These are phyloP conservation scores for Notechis scutatus DNA, from an alignment of 2,113 vertebrate species.

Conservation along the genomic window DNA sequence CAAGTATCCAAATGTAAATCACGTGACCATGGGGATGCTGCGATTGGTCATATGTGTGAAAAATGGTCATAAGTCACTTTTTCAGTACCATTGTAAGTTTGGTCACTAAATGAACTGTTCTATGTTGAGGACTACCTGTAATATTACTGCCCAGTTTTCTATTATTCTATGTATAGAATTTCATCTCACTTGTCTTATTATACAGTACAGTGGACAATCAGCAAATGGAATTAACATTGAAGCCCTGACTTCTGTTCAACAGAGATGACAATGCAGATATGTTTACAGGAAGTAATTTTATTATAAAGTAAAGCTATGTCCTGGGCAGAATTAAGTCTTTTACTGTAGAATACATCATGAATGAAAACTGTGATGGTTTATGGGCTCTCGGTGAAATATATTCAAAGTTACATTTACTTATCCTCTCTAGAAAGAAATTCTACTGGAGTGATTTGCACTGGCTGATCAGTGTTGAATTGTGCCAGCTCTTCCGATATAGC, in stretches of 20 bases:
- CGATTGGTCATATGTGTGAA: too few relatives aligned
- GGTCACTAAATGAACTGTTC: too few relatives aligned
- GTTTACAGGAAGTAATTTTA: background rate
- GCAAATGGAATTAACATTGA: background rate
- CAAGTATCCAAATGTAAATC: too few relatives aligned
- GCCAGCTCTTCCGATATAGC: background rate
- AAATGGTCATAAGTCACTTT: too few relatives aligned
- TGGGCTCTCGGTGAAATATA: background rate
- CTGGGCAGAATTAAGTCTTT: background rate
- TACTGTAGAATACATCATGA: background rate
- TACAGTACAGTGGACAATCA: background rate
- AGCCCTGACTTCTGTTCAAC: background rate
- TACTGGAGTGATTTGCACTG: background rate
- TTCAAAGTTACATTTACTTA: background rate
- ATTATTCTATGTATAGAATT: background rate
- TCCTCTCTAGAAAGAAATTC: background rate
- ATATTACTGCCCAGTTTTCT: background rate
- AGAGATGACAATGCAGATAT: background rate
- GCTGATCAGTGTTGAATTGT: background rate
- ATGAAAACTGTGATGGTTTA: background rate
- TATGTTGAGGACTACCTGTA: too few relatives aligned
- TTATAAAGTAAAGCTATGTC: background rate
- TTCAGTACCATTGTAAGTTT: too few relatives aligned
- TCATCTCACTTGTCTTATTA: background rate
- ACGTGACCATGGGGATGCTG: too few relatives aligned